Conservation (phyloP, 2,888 invertebrate species). For the Elegia similella region DNA sequence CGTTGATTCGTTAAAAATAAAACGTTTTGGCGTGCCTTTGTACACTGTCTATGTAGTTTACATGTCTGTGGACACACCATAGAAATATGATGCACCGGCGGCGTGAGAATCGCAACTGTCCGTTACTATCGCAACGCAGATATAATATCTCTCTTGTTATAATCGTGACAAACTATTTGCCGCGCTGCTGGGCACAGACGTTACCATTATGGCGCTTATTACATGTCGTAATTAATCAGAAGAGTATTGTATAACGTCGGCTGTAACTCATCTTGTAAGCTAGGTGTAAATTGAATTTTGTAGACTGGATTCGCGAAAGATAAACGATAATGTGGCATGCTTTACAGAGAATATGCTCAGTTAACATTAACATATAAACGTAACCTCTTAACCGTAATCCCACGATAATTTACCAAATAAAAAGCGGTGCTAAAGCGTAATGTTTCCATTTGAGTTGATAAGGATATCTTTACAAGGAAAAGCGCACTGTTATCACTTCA, state of each 20-base stretch:
- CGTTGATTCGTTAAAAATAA: no score
- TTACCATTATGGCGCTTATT: conserved; percentile 46
- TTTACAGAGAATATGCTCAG: background rate
- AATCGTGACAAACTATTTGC: conserved; percentile 64
- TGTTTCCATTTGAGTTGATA: conserved; percentile 4
- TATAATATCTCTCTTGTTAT: conserved; percentile 57
- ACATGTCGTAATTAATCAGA: conserved; percentile 41
- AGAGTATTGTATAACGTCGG: conserved; percentile 28
- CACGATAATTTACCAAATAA: conserved; percentile 2
- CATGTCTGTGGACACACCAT: conserved; percentile 29
- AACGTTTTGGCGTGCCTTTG: no score
- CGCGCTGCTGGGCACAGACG: conserved; percentile 48
- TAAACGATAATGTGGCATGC: background rate
- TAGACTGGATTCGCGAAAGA: background rate
- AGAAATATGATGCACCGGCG: conserved; percentile 39
- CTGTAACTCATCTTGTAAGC: conserved; percentile 11
- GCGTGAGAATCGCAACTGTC: conserved; percentile 59
- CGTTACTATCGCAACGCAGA: conserved; percentile 48
- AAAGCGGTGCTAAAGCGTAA: background rate
- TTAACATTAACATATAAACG: conserved; percentile 5
- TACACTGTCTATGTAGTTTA: no score
- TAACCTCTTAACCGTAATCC: conserved; percentile 9
- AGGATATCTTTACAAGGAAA: conserved; percentile 19
- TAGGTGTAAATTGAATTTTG: background rate
- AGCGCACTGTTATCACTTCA: conserved; percentile 14